A percentile compares a stretch with the other conserved stretches of the same genome.
These are phyloP conservation scores for Ditula angustiorana DNA, from an alignment of 2,888 invertebrate genomes.

Conservation along the genomic window DNA sequence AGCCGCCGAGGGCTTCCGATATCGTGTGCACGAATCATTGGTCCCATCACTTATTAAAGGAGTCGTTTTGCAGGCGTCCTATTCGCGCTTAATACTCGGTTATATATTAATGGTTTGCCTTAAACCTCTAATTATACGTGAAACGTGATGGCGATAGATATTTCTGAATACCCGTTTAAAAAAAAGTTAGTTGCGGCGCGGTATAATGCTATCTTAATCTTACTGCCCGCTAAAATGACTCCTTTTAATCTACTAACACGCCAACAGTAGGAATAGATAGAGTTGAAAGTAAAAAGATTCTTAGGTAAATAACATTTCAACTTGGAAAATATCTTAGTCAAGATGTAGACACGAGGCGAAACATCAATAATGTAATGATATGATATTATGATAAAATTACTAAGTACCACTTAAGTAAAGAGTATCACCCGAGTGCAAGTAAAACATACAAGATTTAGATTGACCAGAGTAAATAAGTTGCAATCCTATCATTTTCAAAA, in stretches of 20 bases:
- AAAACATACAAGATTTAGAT: conserved; percentile 25
- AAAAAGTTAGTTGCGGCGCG: conserved; percentile 9
- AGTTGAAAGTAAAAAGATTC: conserved; percentile 43
- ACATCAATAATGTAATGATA: conserved; percentile 46
- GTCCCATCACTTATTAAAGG: conserved; percentile 75
- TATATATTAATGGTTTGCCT: background rate
- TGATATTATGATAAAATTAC: conserved; percentile 47
- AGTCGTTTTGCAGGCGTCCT: conserved; percentile 51
- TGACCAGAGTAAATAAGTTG: background rate
- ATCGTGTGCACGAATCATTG: conserved; percentile 64
- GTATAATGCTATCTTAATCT: conserved; percentile 15
- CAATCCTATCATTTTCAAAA: background rate
- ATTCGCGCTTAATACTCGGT: conserved; percentile 10
- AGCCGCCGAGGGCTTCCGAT: conserved; percentile 46
- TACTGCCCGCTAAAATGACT: conserved; percentile 48
- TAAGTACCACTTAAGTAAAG: conserved; percentile 24
- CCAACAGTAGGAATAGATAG: conserved; percentile 53
- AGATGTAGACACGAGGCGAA: conserved; percentile 44
- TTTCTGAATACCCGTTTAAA: background rate
- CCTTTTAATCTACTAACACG: conserved; percentile 51
- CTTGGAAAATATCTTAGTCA: conserved; percentile 50
- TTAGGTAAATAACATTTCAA: conserved; percentile 48
- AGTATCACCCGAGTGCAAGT: conserved; percentile 27
- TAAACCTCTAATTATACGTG: conserved; percentile 20
- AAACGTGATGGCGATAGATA: conserved; percentile 7